phyloP scores from a whole-genome alignment of 2,888 invertebrate genomes.

The Baronia brevicornis region DNA sequence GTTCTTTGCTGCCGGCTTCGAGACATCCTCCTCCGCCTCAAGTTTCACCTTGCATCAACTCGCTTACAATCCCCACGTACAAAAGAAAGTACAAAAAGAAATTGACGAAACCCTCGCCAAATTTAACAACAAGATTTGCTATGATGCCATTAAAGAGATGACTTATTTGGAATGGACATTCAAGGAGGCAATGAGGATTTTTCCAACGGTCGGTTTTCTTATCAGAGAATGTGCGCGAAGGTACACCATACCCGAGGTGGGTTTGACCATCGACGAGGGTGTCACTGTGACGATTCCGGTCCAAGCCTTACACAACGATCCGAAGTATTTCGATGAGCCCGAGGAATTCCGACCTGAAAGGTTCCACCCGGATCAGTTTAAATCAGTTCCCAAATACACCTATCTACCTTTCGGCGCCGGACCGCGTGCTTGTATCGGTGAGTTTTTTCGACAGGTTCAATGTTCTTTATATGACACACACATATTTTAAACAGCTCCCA shows the following conservation, averaged over 20 bases:
- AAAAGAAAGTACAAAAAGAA: constrained; percentile 29
- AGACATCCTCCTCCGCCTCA: constrained; percentile 22
- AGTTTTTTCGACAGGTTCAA: too few relatives aligned
- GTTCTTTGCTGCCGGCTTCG: constrained; percentile 25
- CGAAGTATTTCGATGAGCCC: constrained; percentile 27
- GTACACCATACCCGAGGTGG: constrained; percentile 24
- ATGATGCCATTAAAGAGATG: constrained; percentile 21
- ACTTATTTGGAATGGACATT: constrained; percentile 20
- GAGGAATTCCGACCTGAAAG: constrained; percentile 29
- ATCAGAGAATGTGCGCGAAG: constrained; percentile 18
- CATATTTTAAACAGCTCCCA: too few relatives aligned
- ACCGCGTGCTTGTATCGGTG: constrained; percentile 15
- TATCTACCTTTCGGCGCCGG: constrained; percentile 15
- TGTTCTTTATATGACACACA: too few relatives aligned
- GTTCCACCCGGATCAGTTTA: constrained; percentile 17
- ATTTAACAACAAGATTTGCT: constrained; percentile 18
- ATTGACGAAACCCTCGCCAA: constrained; percentile 22
- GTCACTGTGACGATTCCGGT: constrained; percentile 25
- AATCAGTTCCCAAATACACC: constrained; percentile 6
- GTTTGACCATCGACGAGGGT: constrained; percentile 26
- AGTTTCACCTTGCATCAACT: constrained; percentile 26
- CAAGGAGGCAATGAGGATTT: constrained; percentile 23
- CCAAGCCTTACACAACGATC: constrained; percentile 30
- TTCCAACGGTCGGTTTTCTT: constrained; percentile 18
- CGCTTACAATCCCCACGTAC: constrained; percentile 30